Base-by-base conservation (phyloP, 2,113 vertebrate genomes). In the Gila orcuttii region DNA sequence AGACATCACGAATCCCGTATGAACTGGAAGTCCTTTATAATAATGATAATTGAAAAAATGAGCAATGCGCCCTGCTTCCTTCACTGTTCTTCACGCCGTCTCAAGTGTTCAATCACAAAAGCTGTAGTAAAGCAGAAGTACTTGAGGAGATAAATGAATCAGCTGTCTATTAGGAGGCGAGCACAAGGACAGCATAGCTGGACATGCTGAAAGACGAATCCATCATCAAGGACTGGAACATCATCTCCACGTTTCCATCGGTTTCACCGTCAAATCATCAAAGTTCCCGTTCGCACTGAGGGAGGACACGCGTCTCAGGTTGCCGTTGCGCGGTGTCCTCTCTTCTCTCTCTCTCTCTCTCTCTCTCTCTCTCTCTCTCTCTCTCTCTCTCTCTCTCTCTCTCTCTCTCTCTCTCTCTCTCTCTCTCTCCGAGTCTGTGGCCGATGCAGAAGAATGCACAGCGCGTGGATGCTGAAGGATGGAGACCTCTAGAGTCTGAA, bases 401-500 rank as follows among this genome's bases (percentile, higher is more conserved):
- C 74, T 31, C 74, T 76, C 45, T 91, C 91, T 89, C 91, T 90
- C 89, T 89, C 90, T 92, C 90, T 89, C 90, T 90, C 90, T 89
- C 90, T 92, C 87, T 91, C 91, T 89, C 91, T 90, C 90, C 89
- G 86, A 83, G 85, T 90, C 91, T 88, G 91, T 92, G 90, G 88
- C 89, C 77, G 75, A 91, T 88, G 92, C 92, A 92, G 91, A 94
- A 90, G 92, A 75, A 92, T 91, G 88, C 86, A 88, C 88, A 88
- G 86, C 86, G 90, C 86, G 88, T 90, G 93, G 93, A 93, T 94
- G 92, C 91, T 92, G 94, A 94, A 94, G 94, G 94, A 96, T 93
- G 94, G 94, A 94, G 94, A 96, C 93, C 95, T 93, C 95, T 96
- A 95, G 92, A 95, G 95, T 95, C 93, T 89, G 90, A 93, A 94